Percentiles rank a stretch among this genome's conserved stretches.
Evolutionary conservation across 2,797 vertebrate genomes (phyloP).

Genomic region (Cynopterus sphinx): DNA sequence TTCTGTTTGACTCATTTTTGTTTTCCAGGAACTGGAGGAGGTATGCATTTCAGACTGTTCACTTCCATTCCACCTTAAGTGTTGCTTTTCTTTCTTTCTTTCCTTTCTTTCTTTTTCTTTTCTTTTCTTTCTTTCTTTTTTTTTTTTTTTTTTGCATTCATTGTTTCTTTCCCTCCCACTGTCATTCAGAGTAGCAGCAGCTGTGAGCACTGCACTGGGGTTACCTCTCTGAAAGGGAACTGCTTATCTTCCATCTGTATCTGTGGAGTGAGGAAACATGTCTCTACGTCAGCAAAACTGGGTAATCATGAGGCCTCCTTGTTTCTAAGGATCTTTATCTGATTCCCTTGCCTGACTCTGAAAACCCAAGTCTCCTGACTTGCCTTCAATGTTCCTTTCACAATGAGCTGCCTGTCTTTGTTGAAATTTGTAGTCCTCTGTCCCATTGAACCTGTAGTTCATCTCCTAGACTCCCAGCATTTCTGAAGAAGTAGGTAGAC

Average conservation of each 20-base stretch:
- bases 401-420: neutral
- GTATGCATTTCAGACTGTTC: constrained; percentile 41
- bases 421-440: neutral
- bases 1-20: constrained; percentile 52
- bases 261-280: constrained; percentile 25
- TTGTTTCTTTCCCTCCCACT: neutral
- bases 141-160: neutral
- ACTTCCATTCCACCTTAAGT: constrained; percentile 34
- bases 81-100: neutral
- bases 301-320: neutral
- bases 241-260: constrained; percentile 36
- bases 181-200: constrained; percentile 20
- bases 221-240: constrained; percentile 29
- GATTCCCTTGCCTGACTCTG: constrained; percentile 24
- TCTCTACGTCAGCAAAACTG: constrained; percentile 13
- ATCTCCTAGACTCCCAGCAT: neutral
- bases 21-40: constrained; percentile 72
- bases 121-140: too few species aligned
- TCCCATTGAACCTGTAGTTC: neutral
- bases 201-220: neutral
- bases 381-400: neutral
- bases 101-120: neutral
- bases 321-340: constrained; percentile 49
- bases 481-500: constrained; percentile 2
- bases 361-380: neutral